Conservation (phyloP, 2,797 vertebrate species). For the Pipistrellus kuhlii region DNA sequence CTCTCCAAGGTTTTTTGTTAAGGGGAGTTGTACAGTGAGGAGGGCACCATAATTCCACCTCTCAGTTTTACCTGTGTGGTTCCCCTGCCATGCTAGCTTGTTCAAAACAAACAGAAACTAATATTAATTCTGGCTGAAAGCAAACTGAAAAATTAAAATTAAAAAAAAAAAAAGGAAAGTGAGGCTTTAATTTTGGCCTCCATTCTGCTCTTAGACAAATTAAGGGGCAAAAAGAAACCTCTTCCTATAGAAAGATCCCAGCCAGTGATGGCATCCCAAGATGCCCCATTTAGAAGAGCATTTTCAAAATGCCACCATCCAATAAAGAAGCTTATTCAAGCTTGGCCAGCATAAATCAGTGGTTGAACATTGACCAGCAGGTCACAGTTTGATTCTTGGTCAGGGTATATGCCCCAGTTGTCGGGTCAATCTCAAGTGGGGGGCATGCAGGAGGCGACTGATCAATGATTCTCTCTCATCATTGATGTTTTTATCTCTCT, state of each 20-base stretch:
- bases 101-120: neutral
- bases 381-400: too few relatives aligned
- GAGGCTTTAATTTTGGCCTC: neutral
- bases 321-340: neutral
- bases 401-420: too few relatives aligned
- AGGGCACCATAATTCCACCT: neutral
- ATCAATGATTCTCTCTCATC: too few relatives aligned
- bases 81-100: neutral
- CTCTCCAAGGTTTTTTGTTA: neutral
- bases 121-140: neutral
- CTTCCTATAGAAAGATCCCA: neutral
- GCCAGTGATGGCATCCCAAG: neutral
- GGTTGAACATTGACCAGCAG: too few relatives aligned
- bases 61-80: neutral
- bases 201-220: neutral
- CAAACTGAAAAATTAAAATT: neutral
- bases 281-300: neutral
- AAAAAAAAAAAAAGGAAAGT: neutral
- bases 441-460: too few relatives aligned
- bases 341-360: too few relatives aligned
- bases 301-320: neutral
- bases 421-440: too few relatives aligned
- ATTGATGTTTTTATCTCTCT: too few relatives aligned
- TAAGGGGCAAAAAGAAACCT: neutral
- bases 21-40: accelerated